These are phyloP conservation scores for Dorcus parallelipipedus DNA, from an alignment of 2,888 invertebrate species.

Conservation along the genomic window DNA sequence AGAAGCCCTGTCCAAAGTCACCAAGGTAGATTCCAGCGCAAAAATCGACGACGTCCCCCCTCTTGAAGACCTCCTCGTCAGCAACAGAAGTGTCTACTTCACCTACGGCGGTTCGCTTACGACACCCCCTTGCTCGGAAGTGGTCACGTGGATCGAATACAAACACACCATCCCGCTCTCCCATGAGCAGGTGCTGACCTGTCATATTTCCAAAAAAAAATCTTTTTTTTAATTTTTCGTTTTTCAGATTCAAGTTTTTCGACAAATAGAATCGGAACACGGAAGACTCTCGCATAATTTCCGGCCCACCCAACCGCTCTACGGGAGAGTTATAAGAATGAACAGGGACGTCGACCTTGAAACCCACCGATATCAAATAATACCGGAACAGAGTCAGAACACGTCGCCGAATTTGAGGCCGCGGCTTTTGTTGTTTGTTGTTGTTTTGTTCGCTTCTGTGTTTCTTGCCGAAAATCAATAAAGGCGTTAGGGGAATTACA, in stretches of 20 bases:
- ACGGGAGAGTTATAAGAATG: conserved; percentile 55
- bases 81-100: conserved; percentile 54
- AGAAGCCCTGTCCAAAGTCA: conserved; percentile 22
- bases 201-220: too few relatives aligned
- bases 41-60: conserved; percentile 5
- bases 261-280: conserved; percentile 61
- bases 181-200: conserved; percentile 60
- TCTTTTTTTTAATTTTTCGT: not conserved
- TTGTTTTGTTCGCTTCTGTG: too few relatives aligned
- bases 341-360: too few relatives aligned
- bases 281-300: conserved; percentile 76
- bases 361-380: too few relatives aligned
- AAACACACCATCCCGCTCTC: conserved; percentile 70
- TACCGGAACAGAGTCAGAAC: too few relatives aligned
- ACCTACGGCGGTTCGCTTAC: conserved; percentile 78
- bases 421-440: too few relatives aligned
- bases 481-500: too few relatives aligned
- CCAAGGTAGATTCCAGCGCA: conserved; percentile 21
- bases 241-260: conserved; percentile 69
- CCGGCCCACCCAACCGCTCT: conserved; percentile 76
- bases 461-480: too few relatives aligned
- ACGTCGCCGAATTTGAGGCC: too few relatives aligned
- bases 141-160: conserved; percentile 77
- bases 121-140: conserved; percentile 77
- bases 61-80: conserved; percentile 8